Conservation (phyloP, 2,888 invertebrate species). For the Habroteleia sp. region DNA sequence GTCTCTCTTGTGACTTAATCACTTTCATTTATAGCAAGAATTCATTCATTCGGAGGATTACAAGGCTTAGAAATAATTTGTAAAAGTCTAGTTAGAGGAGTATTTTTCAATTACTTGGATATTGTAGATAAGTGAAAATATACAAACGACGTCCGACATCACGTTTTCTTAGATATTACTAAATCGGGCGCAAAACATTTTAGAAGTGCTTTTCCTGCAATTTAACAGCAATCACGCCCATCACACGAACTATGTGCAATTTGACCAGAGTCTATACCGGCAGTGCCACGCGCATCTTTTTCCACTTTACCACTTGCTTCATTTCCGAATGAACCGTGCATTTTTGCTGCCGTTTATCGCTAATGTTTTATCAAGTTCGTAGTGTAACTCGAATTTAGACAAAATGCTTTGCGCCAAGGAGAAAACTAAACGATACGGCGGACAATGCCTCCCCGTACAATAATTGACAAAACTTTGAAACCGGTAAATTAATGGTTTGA, state of each 20-base stretch:
- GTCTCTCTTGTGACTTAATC: too few species aligned
- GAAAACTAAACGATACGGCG: constrained; percentile 60
- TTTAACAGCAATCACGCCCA: constrained; percentile 50
- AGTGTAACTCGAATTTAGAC: constrained; percentile 34
- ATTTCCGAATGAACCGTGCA: constrained; percentile 43
- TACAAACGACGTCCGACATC: neutral
- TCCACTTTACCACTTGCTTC: constrained; percentile 42
- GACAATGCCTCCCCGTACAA: constrained; percentile 67
- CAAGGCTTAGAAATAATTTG: too few species aligned
- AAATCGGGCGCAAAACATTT: constrained; percentile 37
- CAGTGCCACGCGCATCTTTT: constrained; percentile 33
- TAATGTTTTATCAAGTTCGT: constrained; percentile 44
- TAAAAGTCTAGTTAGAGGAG: too few species aligned
- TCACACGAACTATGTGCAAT: constrained; percentile 44
- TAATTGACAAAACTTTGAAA: constrained; percentile 74
- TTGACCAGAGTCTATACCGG: constrained; percentile 33
- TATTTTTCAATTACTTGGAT: too few species aligned
- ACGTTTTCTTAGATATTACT: constrained; percentile 8
- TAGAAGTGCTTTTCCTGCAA: constrained; percentile 38
- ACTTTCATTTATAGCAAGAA: too few species aligned
- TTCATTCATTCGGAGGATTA: too few species aligned
- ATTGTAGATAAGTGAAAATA: too few species aligned
- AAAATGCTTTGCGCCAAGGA: constrained; percentile 29
- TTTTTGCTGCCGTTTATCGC: constrained; percentile 50
- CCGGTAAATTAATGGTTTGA: constrained; percentile 71